A percentile compares a stretch with the other conserved stretches of the same genome.
These are phyloP conservation scores for Cyprinodon tularosa DNA, from an alignment of 2,113 vertebrate species.

Conservation along the genomic window DNA sequence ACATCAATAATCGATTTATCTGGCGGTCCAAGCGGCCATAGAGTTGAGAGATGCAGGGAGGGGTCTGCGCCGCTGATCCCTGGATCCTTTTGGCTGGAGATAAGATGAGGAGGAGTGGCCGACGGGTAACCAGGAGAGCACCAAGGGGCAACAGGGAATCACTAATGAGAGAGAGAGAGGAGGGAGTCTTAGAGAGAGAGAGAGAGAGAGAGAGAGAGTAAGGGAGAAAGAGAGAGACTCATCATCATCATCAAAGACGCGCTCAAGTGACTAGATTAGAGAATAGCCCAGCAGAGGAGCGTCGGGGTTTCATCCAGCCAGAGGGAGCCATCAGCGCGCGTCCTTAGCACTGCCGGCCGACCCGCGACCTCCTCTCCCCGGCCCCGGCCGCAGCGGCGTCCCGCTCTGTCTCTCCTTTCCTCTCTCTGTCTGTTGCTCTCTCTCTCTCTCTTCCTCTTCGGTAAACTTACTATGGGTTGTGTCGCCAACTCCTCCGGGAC, in stretches of 20 bases:
- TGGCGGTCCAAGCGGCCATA: constrained; percentile 63
- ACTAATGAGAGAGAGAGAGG: constrained; percentile 78
- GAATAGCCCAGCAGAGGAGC: constrained; percentile 60
- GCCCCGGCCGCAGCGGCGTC: constrained; percentile 43
- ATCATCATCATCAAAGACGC: constrained; percentile 79
- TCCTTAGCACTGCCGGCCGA: constrained; percentile 39
- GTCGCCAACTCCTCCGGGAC: constrained; percentile 84
- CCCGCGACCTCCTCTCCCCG: constrained; percentile 33
- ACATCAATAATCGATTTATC: constrained; percentile 79
- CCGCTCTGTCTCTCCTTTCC: constrained; percentile 1
- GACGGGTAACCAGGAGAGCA: constrained; percentile 77
- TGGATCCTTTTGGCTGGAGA: constrained; percentile 83
- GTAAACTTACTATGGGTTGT: constrained; percentile 81
- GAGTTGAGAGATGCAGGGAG: constrained; percentile 78
- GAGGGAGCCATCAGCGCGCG: constrained; percentile 37
- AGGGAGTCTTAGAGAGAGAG: constrained; percentile 31
- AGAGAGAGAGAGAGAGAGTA: constrained; percentile 51
- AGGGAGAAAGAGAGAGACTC: constrained; percentile 34
- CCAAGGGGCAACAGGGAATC: constrained; percentile 79
- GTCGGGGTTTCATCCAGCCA: constrained; percentile 43
- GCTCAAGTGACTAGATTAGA: constrained; percentile 73
- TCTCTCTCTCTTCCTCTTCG: constrained; percentile 20
- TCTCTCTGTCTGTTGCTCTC: no score
- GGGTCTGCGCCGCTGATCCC: constrained; percentile 77
- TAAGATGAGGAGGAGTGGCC: constrained; percentile 87